Conservation (phyloP, 1,140 invertebrate species). For the Platyscapa corneri region DNA sequence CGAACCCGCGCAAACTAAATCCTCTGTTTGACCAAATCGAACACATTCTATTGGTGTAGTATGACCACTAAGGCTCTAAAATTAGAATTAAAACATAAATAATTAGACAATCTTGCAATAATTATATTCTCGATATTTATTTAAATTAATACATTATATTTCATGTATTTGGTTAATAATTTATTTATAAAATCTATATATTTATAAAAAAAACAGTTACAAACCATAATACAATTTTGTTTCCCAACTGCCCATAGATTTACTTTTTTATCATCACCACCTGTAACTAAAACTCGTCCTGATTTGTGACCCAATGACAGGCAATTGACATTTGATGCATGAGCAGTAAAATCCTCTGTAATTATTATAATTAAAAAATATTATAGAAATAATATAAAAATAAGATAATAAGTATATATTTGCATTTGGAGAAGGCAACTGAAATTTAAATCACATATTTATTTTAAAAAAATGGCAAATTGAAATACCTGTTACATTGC, state of each 20-base stretch:
- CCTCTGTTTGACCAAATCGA: constrained; percentile 94
- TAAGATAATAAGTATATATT: not conserved
- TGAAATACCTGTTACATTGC: constrained; percentile 47
- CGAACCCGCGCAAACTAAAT: constrained; percentile 95
- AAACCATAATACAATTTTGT: constrained; percentile 95
- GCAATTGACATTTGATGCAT: constrained; percentile 92
- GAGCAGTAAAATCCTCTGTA: constrained; percentile 93
- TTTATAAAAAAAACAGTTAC: constrained; percentile 48
- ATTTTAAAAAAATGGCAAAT: constrained; percentile 32
- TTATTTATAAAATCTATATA: not conserved
- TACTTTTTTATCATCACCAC: constrained; percentile 97
- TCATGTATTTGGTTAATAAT: no score
- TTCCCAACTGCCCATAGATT: constrained; percentile 98
- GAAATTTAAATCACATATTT: constrained; percentile 37
- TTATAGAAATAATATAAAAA: no score
- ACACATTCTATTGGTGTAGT: constrained; percentile 95
- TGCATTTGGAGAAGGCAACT: not conserved
- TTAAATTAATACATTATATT: no score
- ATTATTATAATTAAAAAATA: no score
- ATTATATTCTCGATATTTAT: no score
- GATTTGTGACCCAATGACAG: constrained; percentile 93
- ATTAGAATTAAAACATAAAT: constrained; percentile 51
- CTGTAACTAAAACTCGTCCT: constrained; percentile 93
- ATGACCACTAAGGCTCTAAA: constrained; percentile 92
- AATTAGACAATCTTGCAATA: not conserved